Evolutionary conservation across 2,797 vertebrate species (phyloP), one percentile per base, ranked within the genome.

Genomic region (Lutjanus argentimaculatus): DNA sequence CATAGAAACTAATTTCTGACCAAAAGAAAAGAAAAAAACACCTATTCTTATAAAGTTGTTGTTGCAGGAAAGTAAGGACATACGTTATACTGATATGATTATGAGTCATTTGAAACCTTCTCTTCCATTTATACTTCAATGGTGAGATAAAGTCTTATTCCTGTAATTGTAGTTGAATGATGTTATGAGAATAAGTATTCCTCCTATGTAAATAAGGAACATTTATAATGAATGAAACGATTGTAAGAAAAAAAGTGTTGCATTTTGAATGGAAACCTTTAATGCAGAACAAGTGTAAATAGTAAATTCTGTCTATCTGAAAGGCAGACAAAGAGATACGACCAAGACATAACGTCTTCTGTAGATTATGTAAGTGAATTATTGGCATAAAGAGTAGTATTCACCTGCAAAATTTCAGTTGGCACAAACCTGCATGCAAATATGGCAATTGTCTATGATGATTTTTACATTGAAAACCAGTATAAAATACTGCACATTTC

Each of bases 341-440:
- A 65, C 13, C 61, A 80, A 83, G 45, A 81, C 57, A 77, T 25
- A 46, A 71, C 9, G 53, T 75, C 88, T 79, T 81, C 19, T 88
- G 75, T 72, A 85, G 77, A 88, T 85, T 80, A 88, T 85, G 88
- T 76, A 74, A 79, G 75, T 73, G 45, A 88, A 67, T 78, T 86
- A 83, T 69, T 85, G 66, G 55, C 67, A 78, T 57, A 67, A 82
- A 88, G 69, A 25, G 90, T 94, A 91, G 93, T 94, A 96, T 95
- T 95, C 95, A 97, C 94, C 96, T 96, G 73, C 21, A 90, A 95
- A 75, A 96, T 93, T 92, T 94, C 95, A 77, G 70, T 96, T 96
- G 96, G 96, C 95, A 98, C 96, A 95, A 58, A 89, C 78, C 65
- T 75, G 88, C 94, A 95, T 95, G 95, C 95, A 94, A 88, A 92